Evolutionary conservation across 2,113 vertebrate species (phyloP), one percentile per base, ranked within the genome.

Genomic region (Pithys albifrons): DNA sequence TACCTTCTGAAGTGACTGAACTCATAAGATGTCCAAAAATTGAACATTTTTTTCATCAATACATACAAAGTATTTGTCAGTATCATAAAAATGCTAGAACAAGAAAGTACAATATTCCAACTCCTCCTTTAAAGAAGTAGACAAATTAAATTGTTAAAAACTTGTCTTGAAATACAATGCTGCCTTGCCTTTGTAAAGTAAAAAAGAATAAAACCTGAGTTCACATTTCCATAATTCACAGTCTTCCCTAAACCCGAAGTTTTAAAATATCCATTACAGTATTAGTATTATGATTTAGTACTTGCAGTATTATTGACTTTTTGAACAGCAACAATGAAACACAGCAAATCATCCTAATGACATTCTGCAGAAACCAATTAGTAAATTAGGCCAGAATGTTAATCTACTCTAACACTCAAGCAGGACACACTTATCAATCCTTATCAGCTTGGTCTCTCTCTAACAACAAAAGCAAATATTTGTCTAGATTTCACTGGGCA

Each of bases 391-490:
- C 83, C 43, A 90, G 46, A 85, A 70, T 3, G 39, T 91, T 93
- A 95, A 95, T 89, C 74, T 89, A 73, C 64, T 70, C 33, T 91
- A 91, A 95, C 1, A 16, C 58, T 73, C 14, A 67, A 83, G 61
- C 46, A 86, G 39, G 55, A 88, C 78, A 51, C 6, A 52, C 31
- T 91, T 96, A 94, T 96, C 91, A 95, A 43, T 76, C 55, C 52
- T 83, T 79, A 91, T 93, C 85, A 90, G 54, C 74, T 55, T 85
- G 46, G 54, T 22, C 43, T 80, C 45, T 72, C 61, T 78, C 70
- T 94, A 79, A 72, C n/a, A 91, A 51, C 22, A 88, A 28, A 27
- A 80, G 28, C 43, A 96, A 97, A 88, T 91, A 89, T 89, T 94
- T 89, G 13, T 72, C n/a, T 61, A 54, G 41, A 67, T 69, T 37